Conservation (phyloP, 2,888 invertebrate genomes). For the Andrena flavipes region DNA sequence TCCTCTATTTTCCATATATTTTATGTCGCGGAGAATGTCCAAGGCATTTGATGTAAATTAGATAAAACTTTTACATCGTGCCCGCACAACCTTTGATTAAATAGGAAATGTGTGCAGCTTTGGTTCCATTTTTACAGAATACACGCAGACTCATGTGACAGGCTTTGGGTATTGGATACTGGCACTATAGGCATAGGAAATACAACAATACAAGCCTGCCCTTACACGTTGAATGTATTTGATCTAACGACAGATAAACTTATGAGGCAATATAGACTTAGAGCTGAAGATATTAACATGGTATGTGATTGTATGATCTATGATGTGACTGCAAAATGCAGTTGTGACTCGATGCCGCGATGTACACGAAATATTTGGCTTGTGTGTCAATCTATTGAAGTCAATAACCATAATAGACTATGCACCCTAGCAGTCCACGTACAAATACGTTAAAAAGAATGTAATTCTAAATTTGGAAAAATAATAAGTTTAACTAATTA, state of each 20-base stretch:
- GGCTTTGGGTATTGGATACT: slow-evolving; percentile 93
- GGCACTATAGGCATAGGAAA: slow-evolving; percentile 93
- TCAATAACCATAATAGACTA: too few relatives aligned
- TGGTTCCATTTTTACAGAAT: slow-evolving; percentile 85
- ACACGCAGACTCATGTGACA: slow-evolving; percentile 91
- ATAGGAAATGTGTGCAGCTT: not conserved
- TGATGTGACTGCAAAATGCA: too few relatives aligned
- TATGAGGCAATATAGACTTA: slow-evolving; percentile 89
- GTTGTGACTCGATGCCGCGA: too few relatives aligned
- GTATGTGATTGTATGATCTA: slow-evolving; percentile 59
- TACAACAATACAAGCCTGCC: slow-evolving; percentile 91
- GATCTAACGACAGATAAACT: slow-evolving; percentile 91
- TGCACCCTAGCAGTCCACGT: too few relatives aligned
- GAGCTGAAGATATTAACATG: slow-evolving; percentile 90
- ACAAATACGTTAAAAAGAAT: too few relatives aligned
- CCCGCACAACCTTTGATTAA: not conserved
- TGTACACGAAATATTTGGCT: too few relatives aligned
- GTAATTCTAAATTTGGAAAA: too few relatives aligned
- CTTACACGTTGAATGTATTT: slow-evolving; percentile 91
- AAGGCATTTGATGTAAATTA: not conserved
- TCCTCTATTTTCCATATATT: too few relatives aligned
- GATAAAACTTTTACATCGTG: not conserved
- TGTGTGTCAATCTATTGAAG: too few relatives aligned
- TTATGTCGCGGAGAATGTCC: not conserved
- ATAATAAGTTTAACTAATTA: too few relatives aligned